Conservation (phyloP, 2,888 invertebrate genomes). For the Watsonalla binaria region DNA sequence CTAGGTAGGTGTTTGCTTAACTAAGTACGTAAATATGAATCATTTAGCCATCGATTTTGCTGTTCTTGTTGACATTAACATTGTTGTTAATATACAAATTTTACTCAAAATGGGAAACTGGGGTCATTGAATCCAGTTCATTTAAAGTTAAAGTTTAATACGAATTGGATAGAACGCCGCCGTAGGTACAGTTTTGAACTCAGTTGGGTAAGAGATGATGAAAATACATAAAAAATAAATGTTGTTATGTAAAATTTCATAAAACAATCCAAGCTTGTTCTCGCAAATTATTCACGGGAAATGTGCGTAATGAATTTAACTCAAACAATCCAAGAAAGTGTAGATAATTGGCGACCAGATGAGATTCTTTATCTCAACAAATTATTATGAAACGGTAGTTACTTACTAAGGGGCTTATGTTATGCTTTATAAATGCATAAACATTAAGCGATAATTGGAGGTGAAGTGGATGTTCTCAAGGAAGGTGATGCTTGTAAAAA, state of each 20-base stretch:
- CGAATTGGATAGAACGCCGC: too few relatives aligned
- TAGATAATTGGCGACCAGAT: constrained; percentile 36
- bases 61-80: too few relatives aligned
- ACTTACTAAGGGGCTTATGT: constrained; percentile 19
- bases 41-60: too few relatives aligned
- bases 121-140: too few relatives aligned
- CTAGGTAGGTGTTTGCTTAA: too few relatives aligned
- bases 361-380: constrained; percentile 22
- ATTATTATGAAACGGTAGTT: constrained; percentile 26
- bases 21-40: too few relatives aligned
- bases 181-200: too few relatives aligned
- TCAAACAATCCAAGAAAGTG: constrained; percentile 34
- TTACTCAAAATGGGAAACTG: too few relatives aligned
- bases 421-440: constrained; percentile 21
- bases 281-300: constrained; percentile 6
- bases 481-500: constrained; percentile 37
- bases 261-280: not conserved
- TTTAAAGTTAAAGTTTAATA: too few relatives aligned
- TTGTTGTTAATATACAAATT: too few relatives aligned
- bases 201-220: not conserved
- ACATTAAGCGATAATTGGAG: constrained; percentile 15
- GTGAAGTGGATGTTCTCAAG: constrained; percentile 39
- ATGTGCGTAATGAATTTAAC: constrained; percentile 1
- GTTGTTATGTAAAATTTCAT: not conserved
- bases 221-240: not conserved